phyloP scores from a whole-genome alignment of 2,113 vertebrate genomes.

The Peromyscus polionotus region DNA sequence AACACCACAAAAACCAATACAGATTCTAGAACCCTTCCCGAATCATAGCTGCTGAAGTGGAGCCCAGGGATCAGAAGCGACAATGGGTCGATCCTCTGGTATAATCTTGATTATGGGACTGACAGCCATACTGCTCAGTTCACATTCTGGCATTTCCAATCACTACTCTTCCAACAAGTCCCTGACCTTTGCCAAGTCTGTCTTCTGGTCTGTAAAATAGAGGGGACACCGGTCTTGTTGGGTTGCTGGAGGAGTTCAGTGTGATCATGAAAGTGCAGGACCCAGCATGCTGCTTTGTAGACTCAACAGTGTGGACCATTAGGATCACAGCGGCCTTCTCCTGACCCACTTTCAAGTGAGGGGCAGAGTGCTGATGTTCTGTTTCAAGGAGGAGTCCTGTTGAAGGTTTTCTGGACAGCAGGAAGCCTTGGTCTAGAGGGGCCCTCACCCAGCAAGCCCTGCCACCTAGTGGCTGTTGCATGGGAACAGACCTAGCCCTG shows the following conservation, averaged over 20 bases:
- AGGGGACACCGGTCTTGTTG: background rate
- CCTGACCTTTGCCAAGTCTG: background rate
- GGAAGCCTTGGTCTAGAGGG: background rate
- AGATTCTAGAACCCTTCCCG: background rate
- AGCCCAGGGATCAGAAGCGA: background rate
- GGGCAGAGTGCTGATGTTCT: background rate
- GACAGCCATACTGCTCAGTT: background rate
- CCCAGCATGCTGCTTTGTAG: background rate
- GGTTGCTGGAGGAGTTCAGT: slow-evolving; percentile 8
- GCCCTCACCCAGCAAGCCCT: background rate
- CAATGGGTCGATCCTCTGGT: background rate
- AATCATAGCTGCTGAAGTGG: slow-evolving; percentile 1
- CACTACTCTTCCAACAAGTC: background rate
- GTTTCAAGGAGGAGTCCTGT: background rate
- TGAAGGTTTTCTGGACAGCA: background rate
- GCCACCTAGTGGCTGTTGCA: slow-evolving; percentile 43
- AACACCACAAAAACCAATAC: background rate
- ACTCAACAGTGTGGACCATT: background rate
- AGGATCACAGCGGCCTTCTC: background rate
- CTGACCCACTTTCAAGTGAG: background rate
- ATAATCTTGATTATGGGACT: slow-evolving; percentile 10
- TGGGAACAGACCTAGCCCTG: background rate
- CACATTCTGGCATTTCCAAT: slow-evolving; percentile 11
- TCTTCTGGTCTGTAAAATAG: slow-evolving; percentile 38
- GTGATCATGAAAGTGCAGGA: background rate